Base-by-base conservation (phyloP, 1,140 invertebrate species). In the Caerostris extrusa region DNA sequence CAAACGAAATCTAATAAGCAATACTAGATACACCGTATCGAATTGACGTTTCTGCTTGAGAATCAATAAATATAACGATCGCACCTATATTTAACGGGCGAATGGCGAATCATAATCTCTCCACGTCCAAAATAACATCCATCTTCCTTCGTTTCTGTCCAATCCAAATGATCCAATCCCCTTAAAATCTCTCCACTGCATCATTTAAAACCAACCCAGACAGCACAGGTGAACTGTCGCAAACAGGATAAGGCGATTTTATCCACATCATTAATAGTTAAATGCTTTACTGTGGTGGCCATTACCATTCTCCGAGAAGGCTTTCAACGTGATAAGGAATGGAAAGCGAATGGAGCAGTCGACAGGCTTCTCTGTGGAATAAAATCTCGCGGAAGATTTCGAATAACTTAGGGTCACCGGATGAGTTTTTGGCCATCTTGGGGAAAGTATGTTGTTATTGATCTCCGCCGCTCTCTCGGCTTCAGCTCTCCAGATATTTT, bases 271-370 rank as follows among this genome's bases (percentile, higher is more conserved):
- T 77, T 77, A 77, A 77, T 77, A 77, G 71, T 77, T 77, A 77
- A 53, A 77, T 12, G 71, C 71, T 77, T 77, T 12, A 12, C 34
- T 34, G 34, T 34, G 19, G 12, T 10, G 69, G 71, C 10, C 7
- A 4, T 77, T 77, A 8, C 71, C 12, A 77, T 77, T 77, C 71
- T 10, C 8, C 71, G 50, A 34, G 53, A 12, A 77, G 71, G 71
- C 71, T 77, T 77, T 77, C 71, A 77, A 50, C 71, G 19, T 77
- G 71, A 77, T 77, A 77, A 77, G 71, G 50, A 77, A 77, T 77
- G 34, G 71, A 2, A 34, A 34, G 34, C 10, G 71, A 77, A 53
- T 50, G 50, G 34, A 77, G 71, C 71, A 77, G 34, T 34, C 19
- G 53, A 50, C 50, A 67, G 61, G 17, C 14, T 17, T n/a, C 34